Percentiles rank a stretch among this genome's conserved stretches.
Evolutionary conservation across 2,113 vertebrate genomes (phyloP).

Genomic region (Otus sunia): DNA sequence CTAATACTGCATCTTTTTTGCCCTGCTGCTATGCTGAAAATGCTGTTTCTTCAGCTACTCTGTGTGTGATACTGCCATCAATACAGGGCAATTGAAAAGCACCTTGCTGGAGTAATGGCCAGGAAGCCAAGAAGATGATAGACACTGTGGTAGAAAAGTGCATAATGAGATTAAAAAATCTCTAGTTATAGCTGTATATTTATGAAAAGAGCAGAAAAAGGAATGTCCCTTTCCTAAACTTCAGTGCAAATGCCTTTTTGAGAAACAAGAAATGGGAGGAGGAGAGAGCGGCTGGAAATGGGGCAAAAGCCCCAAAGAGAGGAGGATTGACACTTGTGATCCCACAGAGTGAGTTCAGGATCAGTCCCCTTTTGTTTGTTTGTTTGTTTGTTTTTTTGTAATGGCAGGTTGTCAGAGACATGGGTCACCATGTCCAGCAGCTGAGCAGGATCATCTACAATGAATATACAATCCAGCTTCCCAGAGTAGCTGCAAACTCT

Average conservation of each 20-base stretch:
- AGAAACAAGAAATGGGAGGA: background rate
- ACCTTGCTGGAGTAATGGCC: background rate
- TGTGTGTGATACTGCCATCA: background rate
- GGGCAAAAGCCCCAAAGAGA: background rate
- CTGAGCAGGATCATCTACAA: background rate
- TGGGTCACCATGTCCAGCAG: background rate
- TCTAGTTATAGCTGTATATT: background rate
- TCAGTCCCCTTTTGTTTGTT: accelerated
- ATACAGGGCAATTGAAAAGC: background rate
- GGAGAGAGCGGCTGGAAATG: accelerated
- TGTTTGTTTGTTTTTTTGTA: background rate
- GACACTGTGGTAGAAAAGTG: background rate
- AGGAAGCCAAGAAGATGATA: background rate
- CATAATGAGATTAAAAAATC: background rate
- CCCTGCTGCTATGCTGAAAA: background rate
- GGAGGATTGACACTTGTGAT: background rate
- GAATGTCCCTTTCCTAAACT: background rate
- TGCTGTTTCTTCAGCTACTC: background rate
- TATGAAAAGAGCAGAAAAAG: background rate
- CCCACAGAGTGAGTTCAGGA: background rate
- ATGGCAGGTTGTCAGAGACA: background rate
- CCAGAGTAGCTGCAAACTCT: background rate
- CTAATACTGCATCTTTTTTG: background rate
- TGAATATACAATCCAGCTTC: accelerated
- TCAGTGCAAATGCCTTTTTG: background rate